Evolutionary conservation across 1,140 invertebrate species (phyloP).

Genomic region (Cyclargus thomasi): DNA sequence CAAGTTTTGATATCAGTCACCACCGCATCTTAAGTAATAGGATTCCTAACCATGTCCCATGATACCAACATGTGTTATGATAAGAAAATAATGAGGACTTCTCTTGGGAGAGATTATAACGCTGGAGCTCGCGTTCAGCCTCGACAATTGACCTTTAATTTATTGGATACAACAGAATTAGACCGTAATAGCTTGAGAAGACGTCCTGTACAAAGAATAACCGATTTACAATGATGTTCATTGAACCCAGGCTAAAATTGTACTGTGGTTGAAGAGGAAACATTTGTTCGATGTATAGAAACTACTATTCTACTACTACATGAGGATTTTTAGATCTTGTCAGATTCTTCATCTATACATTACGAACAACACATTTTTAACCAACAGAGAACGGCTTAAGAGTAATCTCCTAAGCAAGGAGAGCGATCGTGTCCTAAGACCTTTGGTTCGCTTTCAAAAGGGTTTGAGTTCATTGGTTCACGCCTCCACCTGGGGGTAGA

Average conservation of each 20-base stretch:
- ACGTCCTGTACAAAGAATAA: background rate
- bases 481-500: no score
- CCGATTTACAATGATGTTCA: background rate
- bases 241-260: background rate
- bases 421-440: no score
- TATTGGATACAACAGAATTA: background rate
- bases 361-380: no score
- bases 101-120: background rate
- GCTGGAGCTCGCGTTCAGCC: background rate
- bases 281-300: no score
- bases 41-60: background rate
- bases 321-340: no score
- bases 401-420: no score
- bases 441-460: no score
- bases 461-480: no score
- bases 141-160: background rate
- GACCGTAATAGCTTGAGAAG: background rate
- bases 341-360: no score
- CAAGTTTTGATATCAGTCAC: background rate
- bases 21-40: background rate
- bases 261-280: no score
- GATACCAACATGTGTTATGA: background rate
- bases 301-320: no score
- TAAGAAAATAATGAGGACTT: background rate
- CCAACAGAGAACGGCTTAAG: no score